Conservation (phyloP, 2,113 vertebrate genomes). For the Strix aluco region DNA sequence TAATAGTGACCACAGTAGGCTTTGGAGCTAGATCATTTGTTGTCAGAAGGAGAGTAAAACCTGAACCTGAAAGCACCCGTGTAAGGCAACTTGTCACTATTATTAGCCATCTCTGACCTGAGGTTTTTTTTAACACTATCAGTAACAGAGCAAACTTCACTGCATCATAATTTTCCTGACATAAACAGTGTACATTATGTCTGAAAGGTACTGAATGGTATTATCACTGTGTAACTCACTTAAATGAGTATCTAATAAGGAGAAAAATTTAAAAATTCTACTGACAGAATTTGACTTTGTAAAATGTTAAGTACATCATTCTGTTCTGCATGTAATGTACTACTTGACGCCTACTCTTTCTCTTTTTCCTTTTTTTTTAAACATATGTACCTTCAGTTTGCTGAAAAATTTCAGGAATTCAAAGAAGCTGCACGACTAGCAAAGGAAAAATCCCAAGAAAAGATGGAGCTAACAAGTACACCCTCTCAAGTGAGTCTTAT, state of each 20-base stretch:
- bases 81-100: not conserved
- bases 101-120: not conserved
- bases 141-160: not conserved
- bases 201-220: not conserved
- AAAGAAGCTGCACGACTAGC: conserved; percentile 96
- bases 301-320: conserved; percentile 5
- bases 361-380: not conserved
- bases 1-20: not conserved
- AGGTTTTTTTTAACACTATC: not conserved
- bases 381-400: conserved; percentile 83
- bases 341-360: conserved; percentile 19
- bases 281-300: not conserved
- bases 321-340: conserved; percentile 49
- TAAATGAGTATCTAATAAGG: not conserved
- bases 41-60: not conserved
- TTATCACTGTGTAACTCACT: not conserved
- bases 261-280: not conserved
- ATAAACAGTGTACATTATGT: not conserved
- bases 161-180: not conserved
- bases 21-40: not conserved
- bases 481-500: conserved; percentile 89
- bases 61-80: not conserved
- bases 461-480: conserved; percentile 96
- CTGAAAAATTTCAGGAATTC: conserved; percentile 98
- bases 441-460: conserved; percentile 97